Conservation (phyloP, 2,113 vertebrate species). For the Ammodytes marinus region DNA sequence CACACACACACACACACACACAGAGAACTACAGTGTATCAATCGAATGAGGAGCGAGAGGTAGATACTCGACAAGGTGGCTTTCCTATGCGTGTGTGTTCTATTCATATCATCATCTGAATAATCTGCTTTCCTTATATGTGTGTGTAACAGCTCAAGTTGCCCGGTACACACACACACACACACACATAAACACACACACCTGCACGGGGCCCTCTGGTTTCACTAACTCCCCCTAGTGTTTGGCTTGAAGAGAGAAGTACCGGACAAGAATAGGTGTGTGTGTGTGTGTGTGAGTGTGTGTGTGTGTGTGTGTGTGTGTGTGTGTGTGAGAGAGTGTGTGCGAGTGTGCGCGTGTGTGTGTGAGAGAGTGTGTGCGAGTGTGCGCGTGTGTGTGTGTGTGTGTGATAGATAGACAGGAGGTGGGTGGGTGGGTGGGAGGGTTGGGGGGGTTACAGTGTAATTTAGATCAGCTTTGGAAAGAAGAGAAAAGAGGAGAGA, state of each 20-base stretch:
- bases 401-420: slow-evolving; percentile 1
- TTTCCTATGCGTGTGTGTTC: slow-evolving; percentile 38
- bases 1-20: slow-evolving; percentile 51
- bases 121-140: not conserved
- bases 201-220: slow-evolving; percentile 15
- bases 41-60: slow-evolving; percentile 76
- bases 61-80: slow-evolving; percentile 79
- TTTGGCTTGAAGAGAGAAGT: slow-evolving; percentile 33
- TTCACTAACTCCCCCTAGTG: slow-evolving; percentile 63
- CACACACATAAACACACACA: slow-evolving; percentile 3
- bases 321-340: not conserved
- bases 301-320: not conserved
- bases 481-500: slow-evolving; percentile 18
- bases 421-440: no score
- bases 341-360: slow-evolving; percentile 10
- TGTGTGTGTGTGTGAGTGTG: slow-evolving; percentile 23
- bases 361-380: not conserved
- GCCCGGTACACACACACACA: not conserved
- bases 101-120: slow-evolving; percentile 7
- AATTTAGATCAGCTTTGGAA: slow-evolving; percentile 39
- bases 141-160: slow-evolving; percentile 32
- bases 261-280: slow-evolving; percentile 8
- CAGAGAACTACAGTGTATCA: slow-evolving; percentile 76
- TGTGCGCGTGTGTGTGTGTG: slow-evolving; percentile 15
- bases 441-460: slow-evolving; percentile 62